Evolutionary conservation across 2,888 invertebrate genomes (phyloP).

Genomic region (Morpho helenor): DNA sequence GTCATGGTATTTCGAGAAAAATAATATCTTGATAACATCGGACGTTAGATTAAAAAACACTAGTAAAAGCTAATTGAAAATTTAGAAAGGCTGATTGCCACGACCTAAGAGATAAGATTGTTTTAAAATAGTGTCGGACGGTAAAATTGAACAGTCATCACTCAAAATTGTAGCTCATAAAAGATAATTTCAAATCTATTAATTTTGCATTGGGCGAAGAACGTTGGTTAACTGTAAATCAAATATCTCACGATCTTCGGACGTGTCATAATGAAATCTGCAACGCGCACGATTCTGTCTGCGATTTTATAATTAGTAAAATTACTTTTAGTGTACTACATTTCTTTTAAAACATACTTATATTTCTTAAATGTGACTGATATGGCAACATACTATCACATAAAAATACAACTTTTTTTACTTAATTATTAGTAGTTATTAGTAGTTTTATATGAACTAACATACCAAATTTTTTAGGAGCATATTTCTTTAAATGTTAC

Average conservation of each 20-base stretch:
- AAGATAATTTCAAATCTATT: constrained; percentile 4
- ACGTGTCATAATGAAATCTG: constrained; percentile 1
- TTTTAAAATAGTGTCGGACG: constrained; percentile 2
- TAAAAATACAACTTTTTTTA: too few species aligned
- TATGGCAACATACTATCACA: background rate
- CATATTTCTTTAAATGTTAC: constrained; percentile 2
- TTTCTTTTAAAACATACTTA: too few species aligned
- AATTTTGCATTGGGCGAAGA: background rate
- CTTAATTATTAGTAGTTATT: too few species aligned
- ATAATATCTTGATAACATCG: constrained; percentile 12
- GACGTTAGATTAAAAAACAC: constrained; percentile 16
- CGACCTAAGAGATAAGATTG: constrained; percentile 21
- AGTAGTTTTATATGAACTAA: too few species aligned
- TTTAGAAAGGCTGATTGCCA: constrained; percentile 25
- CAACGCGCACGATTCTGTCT: background rate
- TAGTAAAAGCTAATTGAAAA: constrained; percentile 24
- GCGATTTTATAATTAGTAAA: too few species aligned
- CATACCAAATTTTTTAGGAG: too few species aligned
- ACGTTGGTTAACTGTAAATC: constrained; percentile 6
- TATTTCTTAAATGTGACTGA: too few species aligned
- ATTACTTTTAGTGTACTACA: too few species aligned
- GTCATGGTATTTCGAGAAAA: background rate
- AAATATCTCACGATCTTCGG: constrained; percentile 1
- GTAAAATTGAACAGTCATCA: constrained; percentile 15
- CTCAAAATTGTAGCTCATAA: constrained; percentile 6